phyloP scores from a whole-genome alignment of 2,888 invertebrate species.

The Nephrotoma flavescens region DNA sequence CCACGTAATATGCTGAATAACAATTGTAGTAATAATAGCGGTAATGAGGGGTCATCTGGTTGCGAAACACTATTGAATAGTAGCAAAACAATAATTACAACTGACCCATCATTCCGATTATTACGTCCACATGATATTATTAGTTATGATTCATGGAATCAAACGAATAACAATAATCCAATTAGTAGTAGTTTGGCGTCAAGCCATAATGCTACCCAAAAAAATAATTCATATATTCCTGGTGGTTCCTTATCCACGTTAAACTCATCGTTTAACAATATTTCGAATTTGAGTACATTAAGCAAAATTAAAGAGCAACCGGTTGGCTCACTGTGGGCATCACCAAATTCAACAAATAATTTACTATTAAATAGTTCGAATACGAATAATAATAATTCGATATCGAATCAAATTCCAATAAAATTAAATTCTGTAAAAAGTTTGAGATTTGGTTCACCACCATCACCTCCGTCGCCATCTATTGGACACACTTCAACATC shows the following conservation, averaged over 20 bases:
- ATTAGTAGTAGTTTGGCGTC: not conserved
- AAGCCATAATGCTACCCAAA: not conserved
- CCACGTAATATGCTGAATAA: slow-evolving; percentile 2
- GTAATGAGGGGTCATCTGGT: not conserved
- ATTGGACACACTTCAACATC: slow-evolving; percentile 6
- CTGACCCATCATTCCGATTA: slow-evolving; percentile 8
- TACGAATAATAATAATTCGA: slow-evolving; percentile 8
- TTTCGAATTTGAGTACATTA: not conserved
- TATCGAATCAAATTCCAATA: slow-evolving; percentile 6
- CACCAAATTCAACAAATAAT: slow-evolving; percentile 7
- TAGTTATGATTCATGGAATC: slow-evolving; percentile 18
- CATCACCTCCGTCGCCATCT: slow-evolving; percentile 5
- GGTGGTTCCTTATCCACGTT: not conserved
- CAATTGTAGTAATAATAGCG: not conserved
- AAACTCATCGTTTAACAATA: not conserved
- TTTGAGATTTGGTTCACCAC: slow-evolving; percentile 9
- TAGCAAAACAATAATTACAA: slow-evolving; percentile 9
- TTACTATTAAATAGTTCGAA: slow-evolving; percentile 5
- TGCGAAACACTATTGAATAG: not conserved
- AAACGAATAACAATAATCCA: not conserved
- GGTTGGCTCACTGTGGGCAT: slow-evolving; percentile 14
- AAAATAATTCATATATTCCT: slow-evolving; percentile 1
- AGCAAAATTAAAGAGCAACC: slow-evolving; percentile 9
- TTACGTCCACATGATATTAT: slow-evolving; percentile 18
- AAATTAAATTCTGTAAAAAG: slow-evolving; percentile 5